Percentiles rank a stretch among this genome's conserved stretches.
Conservation (phyloP, 2,113 vertebrate genomes). For the Boulengeromyrus knoepffleri region DNA sequence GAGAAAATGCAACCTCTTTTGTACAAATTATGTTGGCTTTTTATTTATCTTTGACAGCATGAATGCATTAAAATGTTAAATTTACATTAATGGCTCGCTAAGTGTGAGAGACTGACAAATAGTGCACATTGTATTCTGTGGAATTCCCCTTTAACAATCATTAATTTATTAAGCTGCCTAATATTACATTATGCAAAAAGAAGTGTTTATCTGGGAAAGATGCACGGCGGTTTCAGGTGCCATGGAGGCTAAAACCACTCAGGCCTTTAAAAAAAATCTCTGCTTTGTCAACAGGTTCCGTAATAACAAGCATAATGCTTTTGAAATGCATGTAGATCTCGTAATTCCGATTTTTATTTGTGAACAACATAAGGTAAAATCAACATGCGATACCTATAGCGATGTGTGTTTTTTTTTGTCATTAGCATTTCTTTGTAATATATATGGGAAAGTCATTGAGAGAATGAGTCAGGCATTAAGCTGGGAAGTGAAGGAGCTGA, state of each 20-base stretch:
- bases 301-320: background rate
- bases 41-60: constrained; percentile 15
- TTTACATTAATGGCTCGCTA: constrained; percentile 45
- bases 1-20: background rate
- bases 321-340: background rate
- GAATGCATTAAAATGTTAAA: constrained; percentile 49
- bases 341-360: background rate
- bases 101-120: constrained; percentile 17
- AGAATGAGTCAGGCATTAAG: constrained; percentile 29
- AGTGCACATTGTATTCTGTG: constrained; percentile 31
- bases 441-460: constrained; percentile 19
- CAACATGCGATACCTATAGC: background rate
- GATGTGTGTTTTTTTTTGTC: background rate
- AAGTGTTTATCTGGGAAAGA: background rate
- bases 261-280: background rate
- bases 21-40: background rate
- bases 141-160: constrained; percentile 39
- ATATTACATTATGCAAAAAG: constrained; percentile 30
- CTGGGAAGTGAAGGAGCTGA: constrained; percentile 19
- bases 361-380: background rate
- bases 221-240: background rate
- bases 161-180: constrained; percentile 45
- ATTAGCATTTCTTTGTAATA: background rate
- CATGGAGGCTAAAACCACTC: background rate
- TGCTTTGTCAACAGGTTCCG: background rate